Conservation (phyloP, 2,797 vertebrate genomes). For the Limnodromus scolopaceus region DNA sequence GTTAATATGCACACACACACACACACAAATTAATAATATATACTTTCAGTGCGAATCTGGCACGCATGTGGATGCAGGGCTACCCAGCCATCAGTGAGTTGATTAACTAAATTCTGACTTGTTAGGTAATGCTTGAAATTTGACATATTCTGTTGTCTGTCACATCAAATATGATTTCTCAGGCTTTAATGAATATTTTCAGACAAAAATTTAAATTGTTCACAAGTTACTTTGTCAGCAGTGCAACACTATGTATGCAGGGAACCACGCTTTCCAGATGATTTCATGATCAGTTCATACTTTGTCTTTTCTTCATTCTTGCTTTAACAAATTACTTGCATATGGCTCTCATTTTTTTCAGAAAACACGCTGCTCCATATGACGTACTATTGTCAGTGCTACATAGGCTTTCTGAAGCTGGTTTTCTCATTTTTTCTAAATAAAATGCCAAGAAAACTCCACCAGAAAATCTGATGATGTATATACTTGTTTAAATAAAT, state of each 20-base stretch:
- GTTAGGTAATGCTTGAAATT: background rate
- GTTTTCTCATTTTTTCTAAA: background rate
- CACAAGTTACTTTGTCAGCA: background rate
- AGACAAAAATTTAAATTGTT: background rate
- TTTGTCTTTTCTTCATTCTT: background rate
- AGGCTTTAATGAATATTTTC: background rate
- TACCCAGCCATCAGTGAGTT: background rate
- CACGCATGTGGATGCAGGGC: background rate
- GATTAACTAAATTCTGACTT: background rate
- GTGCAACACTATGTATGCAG: background rate
- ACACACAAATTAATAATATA: background rate
- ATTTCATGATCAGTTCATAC: background rate
- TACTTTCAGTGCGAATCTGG: background rate
- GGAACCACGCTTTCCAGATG: background rate
- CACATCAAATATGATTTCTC: background rate
- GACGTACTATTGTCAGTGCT: background rate
- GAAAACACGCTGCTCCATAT: background rate
- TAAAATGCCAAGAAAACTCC: background rate
- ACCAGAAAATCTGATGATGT: background rate
- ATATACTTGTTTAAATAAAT: background rate
- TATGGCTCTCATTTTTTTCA: background rate
- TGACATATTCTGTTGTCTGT: background rate
- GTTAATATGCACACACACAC: background rate
- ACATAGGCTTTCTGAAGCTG: background rate
- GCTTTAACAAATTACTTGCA: background rate